These are phyloP conservation scores for Lophura nycthemera DNA, from an alignment of 2,113 vertebrate genomes.

Conservation along the genomic window DNA sequence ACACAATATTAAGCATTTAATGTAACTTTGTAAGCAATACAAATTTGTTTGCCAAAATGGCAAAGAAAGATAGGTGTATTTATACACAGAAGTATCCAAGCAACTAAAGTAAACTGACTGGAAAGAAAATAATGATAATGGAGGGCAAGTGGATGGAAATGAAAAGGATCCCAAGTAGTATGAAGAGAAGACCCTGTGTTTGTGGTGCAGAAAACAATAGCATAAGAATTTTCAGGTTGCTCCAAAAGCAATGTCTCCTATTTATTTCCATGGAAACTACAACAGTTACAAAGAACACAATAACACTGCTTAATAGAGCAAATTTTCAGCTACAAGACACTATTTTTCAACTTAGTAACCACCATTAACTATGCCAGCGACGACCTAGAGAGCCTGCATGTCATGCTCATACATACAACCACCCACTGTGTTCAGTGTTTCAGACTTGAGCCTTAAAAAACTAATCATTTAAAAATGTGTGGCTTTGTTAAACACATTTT, in stretches of 20 bases:
- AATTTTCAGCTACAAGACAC: no score
- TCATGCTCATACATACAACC: background rate
- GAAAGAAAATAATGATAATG: background rate
- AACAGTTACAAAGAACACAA: no score
- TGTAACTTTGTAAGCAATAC: background rate
- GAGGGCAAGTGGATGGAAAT: background rate
- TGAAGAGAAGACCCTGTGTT: background rate
- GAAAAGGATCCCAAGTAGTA: rapidly evolving
- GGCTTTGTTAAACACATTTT: constrained; percentile 43
- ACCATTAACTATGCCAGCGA: no score
- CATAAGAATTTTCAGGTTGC: background rate
- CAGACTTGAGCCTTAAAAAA: background rate
- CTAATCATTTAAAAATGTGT: background rate
- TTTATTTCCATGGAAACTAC: no score
- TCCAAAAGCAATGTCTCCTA: no score
- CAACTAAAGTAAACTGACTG: background rate
- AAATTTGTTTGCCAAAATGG: background rate
- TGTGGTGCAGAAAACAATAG: background rate
- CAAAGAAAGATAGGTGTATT: background rate
- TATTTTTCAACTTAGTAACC: no score
- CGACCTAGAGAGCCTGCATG: no score
- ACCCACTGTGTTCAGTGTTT: background rate
- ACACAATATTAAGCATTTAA: background rate
- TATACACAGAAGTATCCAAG: background rate
- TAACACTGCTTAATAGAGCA: no score